A percentile compares a stretch with the other conserved stretches of the same genome.
Conservation (phyloP, 2,797 vertebrate species). For the Esox masquinongy region DNA sequence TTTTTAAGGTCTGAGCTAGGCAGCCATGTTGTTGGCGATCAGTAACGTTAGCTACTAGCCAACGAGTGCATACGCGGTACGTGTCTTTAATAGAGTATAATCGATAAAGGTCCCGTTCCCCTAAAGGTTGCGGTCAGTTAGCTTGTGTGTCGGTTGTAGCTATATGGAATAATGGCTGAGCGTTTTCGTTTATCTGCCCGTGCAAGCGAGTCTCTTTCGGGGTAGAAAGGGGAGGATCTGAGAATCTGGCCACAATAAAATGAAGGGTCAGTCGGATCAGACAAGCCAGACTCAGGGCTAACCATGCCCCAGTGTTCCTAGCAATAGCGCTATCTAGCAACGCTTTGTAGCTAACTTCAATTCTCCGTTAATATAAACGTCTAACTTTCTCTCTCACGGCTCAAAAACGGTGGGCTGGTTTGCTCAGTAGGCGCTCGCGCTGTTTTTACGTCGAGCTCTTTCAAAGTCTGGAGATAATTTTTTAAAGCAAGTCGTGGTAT, state of each 20-base stretch:
- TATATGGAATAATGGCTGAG: slow-evolving; percentile 55
- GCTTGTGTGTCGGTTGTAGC: slow-evolving; percentile 74
- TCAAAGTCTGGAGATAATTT: slow-evolving; percentile 49
- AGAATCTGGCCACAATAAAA: slow-evolving; percentile 86
- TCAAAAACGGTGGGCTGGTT: slow-evolving; percentile 8
- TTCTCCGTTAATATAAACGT: slow-evolving; percentile 67
- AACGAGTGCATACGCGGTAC: slow-evolving; percentile 72
- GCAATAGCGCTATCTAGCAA: slow-evolving; percentile 68
- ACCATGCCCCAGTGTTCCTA: slow-evolving; percentile 68
- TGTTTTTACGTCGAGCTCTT: slow-evolving; percentile 60
- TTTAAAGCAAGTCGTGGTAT: slow-evolving; percentile 36
- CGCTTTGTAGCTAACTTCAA: slow-evolving; percentile 65
- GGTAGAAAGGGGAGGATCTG: slow-evolving; percentile 77
- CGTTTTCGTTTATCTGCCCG: slow-evolving; percentile 66
- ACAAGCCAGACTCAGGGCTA: slow-evolving; percentile 80
- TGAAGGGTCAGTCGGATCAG: slow-evolving; percentile 90
- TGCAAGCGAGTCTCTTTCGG: slow-evolving; percentile 71
- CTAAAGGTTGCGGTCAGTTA: slow-evolving; percentile 85
- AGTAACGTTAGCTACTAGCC: slow-evolving; percentile 77
- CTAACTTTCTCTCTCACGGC: slow-evolving; percentile 81
- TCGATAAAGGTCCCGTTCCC: slow-evolving; percentile 81
- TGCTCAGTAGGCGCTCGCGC: slow-evolving; percentile 47
- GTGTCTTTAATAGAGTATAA: slow-evolving; percentile 74
- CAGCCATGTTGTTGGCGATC: slow-evolving; percentile 99
- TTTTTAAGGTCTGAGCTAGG: slow-evolving; percentile 92